Percentiles rank a stretch among this genome's conserved stretches.
Conservation (phyloP, 2,888 invertebrate genomes). For the Drosophila flavopinicola region DNA sequence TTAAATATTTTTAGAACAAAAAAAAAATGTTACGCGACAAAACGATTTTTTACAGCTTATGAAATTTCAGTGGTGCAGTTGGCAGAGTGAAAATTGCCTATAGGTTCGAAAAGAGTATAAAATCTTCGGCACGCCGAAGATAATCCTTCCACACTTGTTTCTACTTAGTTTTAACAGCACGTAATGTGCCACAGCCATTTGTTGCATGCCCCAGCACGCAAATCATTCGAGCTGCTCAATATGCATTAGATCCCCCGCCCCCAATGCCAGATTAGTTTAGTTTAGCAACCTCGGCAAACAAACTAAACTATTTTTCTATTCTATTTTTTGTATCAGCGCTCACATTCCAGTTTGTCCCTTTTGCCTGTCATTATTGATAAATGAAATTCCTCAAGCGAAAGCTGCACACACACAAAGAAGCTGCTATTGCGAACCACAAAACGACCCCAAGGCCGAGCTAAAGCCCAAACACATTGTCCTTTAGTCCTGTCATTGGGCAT, state of each 20-base stretch:
- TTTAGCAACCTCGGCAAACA: background rate
- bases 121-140: too few relatives aligned
- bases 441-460: background rate
- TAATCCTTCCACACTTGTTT: too few relatives aligned
- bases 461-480: background rate
- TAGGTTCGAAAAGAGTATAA: too few relatives aligned
- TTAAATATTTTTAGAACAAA: too few relatives aligned
- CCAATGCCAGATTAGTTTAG: slow-evolving; percentile 9
- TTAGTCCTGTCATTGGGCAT: slow-evolving; percentile 9
- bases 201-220: slow-evolving; percentile 42
- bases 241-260: slow-evolving; percentile 44
- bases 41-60: too few relatives aligned
- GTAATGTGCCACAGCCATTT: slow-evolving; percentile 40
- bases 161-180: slow-evolving; percentile 62
- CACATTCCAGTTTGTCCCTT: slow-evolving; percentile 31
- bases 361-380: slow-evolving; percentile 56
- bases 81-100: too few relatives aligned
- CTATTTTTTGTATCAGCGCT: background rate
- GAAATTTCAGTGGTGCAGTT: too few relatives aligned
- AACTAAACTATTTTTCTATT: slow-evolving; percentile 8
- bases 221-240: slow-evolving; percentile 44
- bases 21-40: too few relatives aligned
- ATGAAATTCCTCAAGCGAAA: slow-evolving; percentile 64
- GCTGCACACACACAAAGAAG: slow-evolving; percentile 35
- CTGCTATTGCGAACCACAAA: slow-evolving; percentile 12